These are phyloP conservation scores for Drosophila nannoptera DNA, from an alignment of 1,140 invertebrate species.

Conservation along the genomic window DNA sequence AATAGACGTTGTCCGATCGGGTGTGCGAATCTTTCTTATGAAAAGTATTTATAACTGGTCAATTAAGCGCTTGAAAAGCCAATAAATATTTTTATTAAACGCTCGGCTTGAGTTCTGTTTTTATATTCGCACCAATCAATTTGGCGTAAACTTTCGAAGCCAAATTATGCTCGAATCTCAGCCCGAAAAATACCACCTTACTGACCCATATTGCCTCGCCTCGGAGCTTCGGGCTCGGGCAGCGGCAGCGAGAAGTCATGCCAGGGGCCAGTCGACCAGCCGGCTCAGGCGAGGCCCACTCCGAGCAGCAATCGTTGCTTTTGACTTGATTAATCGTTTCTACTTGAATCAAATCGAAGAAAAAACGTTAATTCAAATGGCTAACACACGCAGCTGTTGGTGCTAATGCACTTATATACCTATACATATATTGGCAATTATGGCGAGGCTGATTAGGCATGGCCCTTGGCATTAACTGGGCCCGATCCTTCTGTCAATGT, in stretches of 20 bases:
- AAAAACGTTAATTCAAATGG: slow-evolving; percentile 69
- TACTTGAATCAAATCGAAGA: slow-evolving; percentile 70
- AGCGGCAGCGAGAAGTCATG: slow-evolving; percentile 31
- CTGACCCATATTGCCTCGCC: slow-evolving; percentile 64
- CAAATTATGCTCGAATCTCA: slow-evolving; percentile 33
- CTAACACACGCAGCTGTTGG: slow-evolving; percentile 23
- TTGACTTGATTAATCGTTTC: slow-evolving; percentile 73
- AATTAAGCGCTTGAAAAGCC: slow-evolving; percentile 16
- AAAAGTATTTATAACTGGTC: slow-evolving; percentile 1
- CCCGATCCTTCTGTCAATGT: slow-evolving; percentile 55
- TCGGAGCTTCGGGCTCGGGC: slow-evolving; percentile 47
- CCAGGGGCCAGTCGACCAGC: slow-evolving; percentile 14
- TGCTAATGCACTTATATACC: slow-evolving; percentile 30
- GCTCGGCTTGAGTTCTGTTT: slow-evolving; percentile 61
- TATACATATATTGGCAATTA: slow-evolving; percentile 74
- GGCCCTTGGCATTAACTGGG: slow-evolving; percentile 30
- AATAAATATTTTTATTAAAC: slow-evolving; percentile 47
- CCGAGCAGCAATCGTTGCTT: slow-evolving; percentile 46
- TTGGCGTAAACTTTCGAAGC: slow-evolving; percentile 65
- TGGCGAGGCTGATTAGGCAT: slow-evolving; percentile 44
- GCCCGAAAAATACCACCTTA: slow-evolving; percentile 66
- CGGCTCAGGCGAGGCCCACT: slow-evolving; percentile 9
- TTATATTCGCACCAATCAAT: slow-evolving; percentile 61
- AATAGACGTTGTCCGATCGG: too few relatives aligned
- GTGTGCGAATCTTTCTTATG: neutral